These are phyloP conservation scores for Sminthurinus signatus DNA, from an alignment of 1,140 invertebrate species.

Conservation along the genomic window DNA sequence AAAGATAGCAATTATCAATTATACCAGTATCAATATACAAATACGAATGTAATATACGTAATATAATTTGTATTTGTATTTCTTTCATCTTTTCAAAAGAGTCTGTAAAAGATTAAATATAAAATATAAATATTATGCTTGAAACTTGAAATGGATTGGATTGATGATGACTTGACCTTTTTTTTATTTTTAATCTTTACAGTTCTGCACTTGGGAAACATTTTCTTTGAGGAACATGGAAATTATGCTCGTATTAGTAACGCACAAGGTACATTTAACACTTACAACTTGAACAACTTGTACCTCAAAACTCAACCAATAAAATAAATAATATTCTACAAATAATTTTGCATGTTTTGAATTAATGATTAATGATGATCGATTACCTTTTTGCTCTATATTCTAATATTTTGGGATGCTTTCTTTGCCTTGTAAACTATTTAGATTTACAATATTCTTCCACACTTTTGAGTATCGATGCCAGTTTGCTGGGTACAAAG, in stretches of 20 bases:
- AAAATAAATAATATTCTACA: not conserved
- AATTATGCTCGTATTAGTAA: constrained; percentile 25
- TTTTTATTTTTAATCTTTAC: too few species aligned
- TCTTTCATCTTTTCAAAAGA: too few species aligned
- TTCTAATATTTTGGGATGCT: not conserved
- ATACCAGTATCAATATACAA: too few species aligned
- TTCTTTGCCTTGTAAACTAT: constrained; percentile 41
- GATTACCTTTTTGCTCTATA: not conserved
- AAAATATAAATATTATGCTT: too few species aligned
- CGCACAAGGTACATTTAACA: constrained; percentile 1
- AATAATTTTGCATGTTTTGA: not conserved
- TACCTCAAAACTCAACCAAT: not conserved
- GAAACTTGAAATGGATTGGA: too few species aligned
- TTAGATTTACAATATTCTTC: constrained; percentile 61
- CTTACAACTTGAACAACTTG: not conserved
- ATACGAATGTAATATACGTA: too few species aligned
- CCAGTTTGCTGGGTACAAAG: constrained; percentile 56
- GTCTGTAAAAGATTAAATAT: too few species aligned
- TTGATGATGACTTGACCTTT: too few species aligned
- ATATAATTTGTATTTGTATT: too few species aligned
- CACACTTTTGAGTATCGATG: constrained; percentile 57
- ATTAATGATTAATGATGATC: not conserved
- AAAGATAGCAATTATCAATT: too few species aligned
- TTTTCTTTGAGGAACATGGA: constrained; percentile 54
- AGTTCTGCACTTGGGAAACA: constrained; percentile 66